Evolutionary conservation across 2,797 vertebrate genomes (phyloP), one percentile per base, ranked within the genome.

Genomic region (Manis crassicaudata): DNA sequence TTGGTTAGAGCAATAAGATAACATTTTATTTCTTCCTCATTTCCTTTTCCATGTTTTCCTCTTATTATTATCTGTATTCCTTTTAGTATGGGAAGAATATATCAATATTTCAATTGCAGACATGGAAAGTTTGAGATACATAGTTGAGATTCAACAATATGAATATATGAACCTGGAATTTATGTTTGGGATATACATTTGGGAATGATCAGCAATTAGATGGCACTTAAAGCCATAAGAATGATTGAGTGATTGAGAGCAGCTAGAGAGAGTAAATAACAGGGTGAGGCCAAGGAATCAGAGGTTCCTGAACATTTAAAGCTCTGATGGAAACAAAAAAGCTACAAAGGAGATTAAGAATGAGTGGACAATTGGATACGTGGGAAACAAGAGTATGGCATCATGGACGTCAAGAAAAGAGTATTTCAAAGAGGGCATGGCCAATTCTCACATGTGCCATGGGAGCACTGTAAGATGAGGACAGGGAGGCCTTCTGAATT

Each of bases 71-170:
- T 77, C 73, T 23, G 77, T 81, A 54, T 81, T 91, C 27, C 43
- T 92, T 20, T 70, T 72, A 54, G 11, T 84, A 73, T 94, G 14
- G 29, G 76, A 83, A 67, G 58, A 63, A 11, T 54, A 77, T 1
- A 37, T 80, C 62, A 67, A 20, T 90, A 35, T 87, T 95, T 94
- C 52, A 79, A 84, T 85, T 91, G 27, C 58, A 86, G 52, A 92
- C 56, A 67, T 94, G n/a, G 40, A 90, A 84, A 73, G 16, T 75
- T 96, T 93, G 52, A 92, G 84, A 46, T 23, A 54, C 56, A 50
- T n/a, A 63, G 27, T 83, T 83, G 43, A 87, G 72, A 81, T 84
- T 84, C 67, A 94, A 76, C 18, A 76, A 5, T 75, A 50, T 25
- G 32, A 27, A 63, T 92, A 62, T 62, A 27, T 63, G 21, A 92